Evolutionary conservation across 1,140 invertebrate species (phyloP), one percentile per base, ranked within the genome.

Genomic region (Sipha flava): DNA sequence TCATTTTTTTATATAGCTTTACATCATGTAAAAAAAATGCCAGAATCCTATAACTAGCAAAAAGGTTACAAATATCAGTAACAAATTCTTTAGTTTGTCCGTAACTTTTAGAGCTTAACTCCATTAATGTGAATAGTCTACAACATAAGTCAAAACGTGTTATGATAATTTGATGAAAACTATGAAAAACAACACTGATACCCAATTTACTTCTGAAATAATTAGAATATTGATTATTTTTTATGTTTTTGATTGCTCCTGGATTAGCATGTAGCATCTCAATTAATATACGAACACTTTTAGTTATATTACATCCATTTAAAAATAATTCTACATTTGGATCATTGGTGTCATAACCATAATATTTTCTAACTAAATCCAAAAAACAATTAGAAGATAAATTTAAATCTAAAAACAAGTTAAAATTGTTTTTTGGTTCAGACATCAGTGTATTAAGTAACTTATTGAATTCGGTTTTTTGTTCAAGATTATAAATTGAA

Each of bases 111-210:
- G 34, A 57, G 26, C 59, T 59, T 18, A 77, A 40, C 43, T 77
- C 73, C 52, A 59, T 59, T 29, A 77, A 77, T 57, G 52, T 54
- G 37, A 59, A 77, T 7, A 77, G 47, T 26, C 73, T 52, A 59
- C 73, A 77, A 59, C 73, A 77, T 12, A 77, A 9, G 16, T 77
- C 52, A 59, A 77, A 77, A 29, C 73, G 73, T 26, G 73, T 77
- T 16, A 77, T 12, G 10, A 31, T 10, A 16, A 43, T 37, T 77
- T 77, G 73, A 40, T 77, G 73, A 5, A 77, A 77, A 59, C 73
- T 77, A 10, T 77, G 73, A 43, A 52, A 77, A 40, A 77, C 31
- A 43, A 77, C 52, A 29, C 73, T 77, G 1, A 14, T 37, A 12
- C 73, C 73, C 23, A 77, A 57, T 23, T 43, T 77, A 43, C 73